phyloP scores from a whole-genome alignment of 1,140 invertebrate genomes.

The Arion vulgaris region DNA sequence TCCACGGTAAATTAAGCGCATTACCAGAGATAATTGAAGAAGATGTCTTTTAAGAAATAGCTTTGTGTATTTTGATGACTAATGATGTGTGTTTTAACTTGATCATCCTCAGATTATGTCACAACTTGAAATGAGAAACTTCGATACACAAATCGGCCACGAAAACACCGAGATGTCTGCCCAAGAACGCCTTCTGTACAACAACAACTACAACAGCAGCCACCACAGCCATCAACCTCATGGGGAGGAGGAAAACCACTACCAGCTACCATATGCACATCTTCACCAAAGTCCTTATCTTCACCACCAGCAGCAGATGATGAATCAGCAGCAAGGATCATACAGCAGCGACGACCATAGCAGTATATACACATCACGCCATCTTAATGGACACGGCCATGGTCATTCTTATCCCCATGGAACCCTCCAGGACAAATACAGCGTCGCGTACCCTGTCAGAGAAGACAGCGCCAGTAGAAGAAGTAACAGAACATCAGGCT shows the following conservation, averaged over 20 bases:
- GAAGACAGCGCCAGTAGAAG: not conserved
- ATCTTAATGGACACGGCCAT: slow-evolving; percentile 29
- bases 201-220: slow-evolving; percentile 40
- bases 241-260: slow-evolving; percentile 33
- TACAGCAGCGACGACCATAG: slow-evolving; percentile 31
- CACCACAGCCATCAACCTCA: slow-evolving; percentile 8
- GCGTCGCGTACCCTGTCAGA: slow-evolving; percentile 19
- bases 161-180: slow-evolving; percentile 41
- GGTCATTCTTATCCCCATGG: slow-evolving; percentile 1
- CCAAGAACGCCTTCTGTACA: slow-evolving; percentile 44
- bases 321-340: slow-evolving; percentile 13
- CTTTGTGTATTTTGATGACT: no score
- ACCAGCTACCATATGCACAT: slow-evolving; percentile 37
- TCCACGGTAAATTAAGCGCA: no score
- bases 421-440: slow-evolving; percentile 35
- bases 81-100: no score
- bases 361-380: slow-evolving; percentile 18
- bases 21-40: no score
- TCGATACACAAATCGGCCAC: slow-evolving; percentile 30
- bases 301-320: slow-evolving; percentile 27
- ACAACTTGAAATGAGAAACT: slow-evolving; percentile 43
- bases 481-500: slow-evolving; percentile 24
- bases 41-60: no score
- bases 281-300: slow-evolving; percentile 33
- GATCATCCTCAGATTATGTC: slow-evolving; percentile 42